Evolutionary conservation across 2,888 invertebrate genomes (phyloP).

Genomic region (Coleophora flavipennella): DNA sequence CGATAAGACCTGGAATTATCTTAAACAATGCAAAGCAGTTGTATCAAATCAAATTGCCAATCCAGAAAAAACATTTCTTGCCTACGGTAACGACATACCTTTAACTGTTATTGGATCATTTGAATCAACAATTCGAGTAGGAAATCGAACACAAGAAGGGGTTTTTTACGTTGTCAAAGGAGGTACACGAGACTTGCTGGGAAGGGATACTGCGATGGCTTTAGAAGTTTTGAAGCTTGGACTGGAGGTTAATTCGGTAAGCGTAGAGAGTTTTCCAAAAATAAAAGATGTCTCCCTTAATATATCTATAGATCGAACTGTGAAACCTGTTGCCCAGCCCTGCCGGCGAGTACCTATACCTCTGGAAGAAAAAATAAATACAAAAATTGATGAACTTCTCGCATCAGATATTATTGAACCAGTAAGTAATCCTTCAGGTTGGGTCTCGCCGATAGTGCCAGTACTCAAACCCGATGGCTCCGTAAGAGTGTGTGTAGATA

Average conservation of each 20-base stretch:
- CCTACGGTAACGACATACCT: constrained; percentile 15
- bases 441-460: constrained; percentile 10
- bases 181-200: constrained; percentile 10
- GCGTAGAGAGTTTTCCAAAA: constrained; percentile 8
- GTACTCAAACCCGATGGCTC: constrained; percentile 6
- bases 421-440: constrained; percentile 7
- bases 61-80: constrained; percentile 12
- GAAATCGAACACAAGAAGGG: not conserved
- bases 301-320: constrained; percentile 8
- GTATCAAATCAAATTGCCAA: constrained; percentile 7
- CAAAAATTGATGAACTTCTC: constrained; percentile 10
- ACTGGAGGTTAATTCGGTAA: constrained; percentile 3
- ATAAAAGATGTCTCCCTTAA: constrained; percentile 9
- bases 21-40: constrained; percentile 8
- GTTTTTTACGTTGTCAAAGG: constrained; percentile 14
- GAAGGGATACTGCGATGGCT: constrained; percentile 10
- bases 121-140: constrained; percentile 9
- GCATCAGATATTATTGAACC: constrained; percentile 12
- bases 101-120: constrained; percentile 16
- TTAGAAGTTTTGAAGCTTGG: constrained; percentile 12
- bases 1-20: constrained; percentile 12
- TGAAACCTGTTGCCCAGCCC: constrained; percentile 12
- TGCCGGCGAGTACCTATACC: constrained; percentile 12
- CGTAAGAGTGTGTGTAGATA: constrained; percentile 10
- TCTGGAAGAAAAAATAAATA: constrained; percentile 13